Evolutionary conservation across 2,888 invertebrate genomes (phyloP).

Genomic region (Gymnocheta viridis): DNA sequence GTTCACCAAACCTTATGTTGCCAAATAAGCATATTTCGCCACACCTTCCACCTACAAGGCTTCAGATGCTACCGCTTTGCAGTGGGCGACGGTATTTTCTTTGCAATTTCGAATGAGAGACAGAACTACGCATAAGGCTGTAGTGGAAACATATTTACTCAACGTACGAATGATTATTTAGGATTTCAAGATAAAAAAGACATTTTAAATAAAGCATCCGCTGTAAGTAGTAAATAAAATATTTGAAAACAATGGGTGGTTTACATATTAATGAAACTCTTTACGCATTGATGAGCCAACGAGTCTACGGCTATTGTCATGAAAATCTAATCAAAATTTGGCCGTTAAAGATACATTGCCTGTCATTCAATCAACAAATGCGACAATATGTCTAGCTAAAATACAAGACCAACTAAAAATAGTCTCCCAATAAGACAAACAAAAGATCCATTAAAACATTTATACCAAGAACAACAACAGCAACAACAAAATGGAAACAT

Average conservation of each 20-base stretch:
- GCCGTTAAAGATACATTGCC: slow-evolving; percentile 11
- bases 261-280: background rate
- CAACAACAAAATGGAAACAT: background rate
- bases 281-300: background rate
- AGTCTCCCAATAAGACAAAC: background rate
- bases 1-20: no score
- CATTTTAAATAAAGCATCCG: background rate
- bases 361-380: background rate
- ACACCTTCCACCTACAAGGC: no score
- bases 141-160: no score
- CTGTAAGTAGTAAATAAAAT: background rate
- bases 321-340: background rate
- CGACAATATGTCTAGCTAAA: slow-evolving; percentile 42
- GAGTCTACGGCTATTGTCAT: background rate
- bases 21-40: no score
- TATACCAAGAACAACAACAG: slow-evolving; percentile 18
- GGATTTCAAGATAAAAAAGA: no score
- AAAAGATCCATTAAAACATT: slow-evolving; percentile 23
- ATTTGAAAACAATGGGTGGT: background rate
- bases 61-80: no score
- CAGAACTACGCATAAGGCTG: no score
- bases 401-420: background rate
- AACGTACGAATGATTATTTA: no score
- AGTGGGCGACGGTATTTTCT: no score
- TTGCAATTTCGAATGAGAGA: no score